A percentile compares a stretch with the other conserved stretches of the same genome.
phyloP scores from a whole-genome alignment of 2,888 invertebrate genomes.

The Platycnemis pennipes region DNA sequence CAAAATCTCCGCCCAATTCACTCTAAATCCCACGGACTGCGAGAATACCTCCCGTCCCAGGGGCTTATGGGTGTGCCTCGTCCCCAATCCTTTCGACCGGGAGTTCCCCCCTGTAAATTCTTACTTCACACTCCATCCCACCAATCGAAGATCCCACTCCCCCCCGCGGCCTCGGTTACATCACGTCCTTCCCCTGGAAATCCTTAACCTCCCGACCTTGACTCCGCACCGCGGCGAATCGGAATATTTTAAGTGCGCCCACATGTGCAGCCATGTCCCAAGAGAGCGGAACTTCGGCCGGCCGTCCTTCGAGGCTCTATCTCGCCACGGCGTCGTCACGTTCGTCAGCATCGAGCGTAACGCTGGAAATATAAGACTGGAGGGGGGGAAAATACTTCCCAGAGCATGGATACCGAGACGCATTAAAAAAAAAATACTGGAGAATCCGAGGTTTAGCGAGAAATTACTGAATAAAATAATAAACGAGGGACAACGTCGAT shows the following conservation, averaged over 20 bases:
- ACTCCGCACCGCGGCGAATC: not conserved
- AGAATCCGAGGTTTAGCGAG: too few relatives aligned
- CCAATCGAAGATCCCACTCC: too few relatives aligned
- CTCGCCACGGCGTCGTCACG: not conserved
- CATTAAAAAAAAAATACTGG: too few relatives aligned
- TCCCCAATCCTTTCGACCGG: not conserved
- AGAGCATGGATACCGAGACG: too few relatives aligned
- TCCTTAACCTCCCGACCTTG: constrained; percentile 10
- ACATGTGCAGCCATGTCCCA: not conserved
- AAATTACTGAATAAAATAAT: too few relatives aligned
- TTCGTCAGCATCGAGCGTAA: not conserved
- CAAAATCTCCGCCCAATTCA: too few relatives aligned
- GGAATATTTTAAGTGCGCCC: constrained; percentile 2
- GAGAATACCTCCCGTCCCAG: not conserved
- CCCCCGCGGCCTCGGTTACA: not conserved
- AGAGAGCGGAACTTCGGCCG: too few relatives aligned
- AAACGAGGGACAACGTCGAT: too few relatives aligned
- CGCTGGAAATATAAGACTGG: not conserved
- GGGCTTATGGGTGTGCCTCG: not conserved
- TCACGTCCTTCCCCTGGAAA: not conserved
- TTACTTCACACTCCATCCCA: not conserved
- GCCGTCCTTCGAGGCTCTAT: not conserved
- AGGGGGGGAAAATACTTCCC: not conserved
- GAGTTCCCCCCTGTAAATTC: not conserved
- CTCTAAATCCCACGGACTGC: not conserved